These are phyloP conservation scores for Creontiades dilutus DNA, from an alignment of 2,888 invertebrate genomes.

Conservation along the genomic window DNA sequence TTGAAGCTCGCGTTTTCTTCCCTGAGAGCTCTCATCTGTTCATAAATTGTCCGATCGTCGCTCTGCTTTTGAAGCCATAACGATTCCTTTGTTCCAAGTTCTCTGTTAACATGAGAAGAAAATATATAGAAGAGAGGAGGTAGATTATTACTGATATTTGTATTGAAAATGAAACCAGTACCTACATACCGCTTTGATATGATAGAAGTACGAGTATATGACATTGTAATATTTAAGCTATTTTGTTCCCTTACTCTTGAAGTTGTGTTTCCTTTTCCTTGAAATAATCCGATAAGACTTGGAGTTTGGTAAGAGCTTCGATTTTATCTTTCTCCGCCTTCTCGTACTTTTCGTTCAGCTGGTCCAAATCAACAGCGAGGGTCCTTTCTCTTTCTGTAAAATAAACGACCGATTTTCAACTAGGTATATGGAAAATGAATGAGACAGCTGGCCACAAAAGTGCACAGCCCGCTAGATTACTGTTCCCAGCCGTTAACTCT, in stretches of 20 bases:
- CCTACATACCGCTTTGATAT: too few relatives aligned
- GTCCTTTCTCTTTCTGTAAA: slow-evolving; percentile 76
- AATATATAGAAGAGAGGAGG: background rate
- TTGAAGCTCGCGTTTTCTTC: slow-evolving; percentile 85
- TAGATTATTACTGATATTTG: background rate
- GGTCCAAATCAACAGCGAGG: slow-evolving; percentile 80
- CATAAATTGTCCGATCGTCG: slow-evolving; percentile 88
- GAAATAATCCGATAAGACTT: slow-evolving; percentile 93
- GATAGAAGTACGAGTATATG: too few relatives aligned
- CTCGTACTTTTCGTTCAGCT: slow-evolving; percentile 82
- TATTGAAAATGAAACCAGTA: too few relatives aligned
- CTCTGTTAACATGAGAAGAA: slow-evolving; percentile 73
- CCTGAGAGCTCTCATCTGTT: slow-evolving; percentile 87
- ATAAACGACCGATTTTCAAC: background rate
- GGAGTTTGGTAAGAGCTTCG: slow-evolving; percentile 90
- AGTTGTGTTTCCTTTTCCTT: slow-evolving; percentile 93
- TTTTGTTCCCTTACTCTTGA: slow-evolving; percentile 85
- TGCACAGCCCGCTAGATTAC: too few relatives aligned
- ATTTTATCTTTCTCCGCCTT: slow-evolving; percentile 85
- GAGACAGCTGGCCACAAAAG: too few relatives aligned
- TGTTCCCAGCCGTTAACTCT: too few relatives aligned
- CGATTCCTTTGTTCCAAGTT: slow-evolving; percentile 81
- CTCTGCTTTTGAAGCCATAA: slow-evolving; percentile 90
- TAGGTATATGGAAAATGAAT: too few relatives aligned
- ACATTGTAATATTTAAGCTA: background rate